Evolutionary conservation across 2,888 invertebrate genomes (phyloP), one percentile per base, ranked within the genome.

Genomic region (Amphimallon solstitiale): DNA sequence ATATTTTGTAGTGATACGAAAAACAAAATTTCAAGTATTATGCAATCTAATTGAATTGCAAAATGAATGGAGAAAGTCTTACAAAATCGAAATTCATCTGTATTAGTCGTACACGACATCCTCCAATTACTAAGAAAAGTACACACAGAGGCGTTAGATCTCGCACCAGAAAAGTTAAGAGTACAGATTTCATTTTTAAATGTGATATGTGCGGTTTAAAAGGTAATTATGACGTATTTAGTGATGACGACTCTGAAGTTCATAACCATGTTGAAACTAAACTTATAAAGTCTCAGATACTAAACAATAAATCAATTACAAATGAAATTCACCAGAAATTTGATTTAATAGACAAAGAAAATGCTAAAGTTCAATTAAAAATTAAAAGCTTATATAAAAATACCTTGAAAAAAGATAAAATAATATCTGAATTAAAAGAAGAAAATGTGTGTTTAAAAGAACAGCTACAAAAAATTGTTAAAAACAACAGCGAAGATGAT

Each of bases 251-350:
- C 0, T 3, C 2, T 23, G 4, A 9, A 19, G 29, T 29, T 5
- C 19, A 35, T 7, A 56, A 23, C 7, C 43, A 56, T 5, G 21
- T 40, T 5, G 37, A 38, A 1, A 56, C 38, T 12, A 40, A 43
- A 40, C 21, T 23, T 23, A 21, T 56, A n/a, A 40, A 43, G 40
- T 56, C 56, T n/a, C 40, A 40, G 23, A 12, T 56, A 7, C 23
- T 56, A 2, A 43, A 7, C 23, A 56, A 56, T 23, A 40, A 56
- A 38, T 40, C 40, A 14, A 56, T 40, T 6, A 56, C 40, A 9
- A 37, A 35, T 10, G 64, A 64, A 17, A 64, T 64, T 46, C 54
- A 64, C 23, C 64, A 64, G n/a, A 64, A 64, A 21, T 64, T 64
- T 17, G 37, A 46, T 29, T 46, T 37, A 21, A 21, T 64, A 14